phyloP scores from a whole-genome alignment of 1,140 invertebrate genomes.

The Halictus rubicundus region DNA sequence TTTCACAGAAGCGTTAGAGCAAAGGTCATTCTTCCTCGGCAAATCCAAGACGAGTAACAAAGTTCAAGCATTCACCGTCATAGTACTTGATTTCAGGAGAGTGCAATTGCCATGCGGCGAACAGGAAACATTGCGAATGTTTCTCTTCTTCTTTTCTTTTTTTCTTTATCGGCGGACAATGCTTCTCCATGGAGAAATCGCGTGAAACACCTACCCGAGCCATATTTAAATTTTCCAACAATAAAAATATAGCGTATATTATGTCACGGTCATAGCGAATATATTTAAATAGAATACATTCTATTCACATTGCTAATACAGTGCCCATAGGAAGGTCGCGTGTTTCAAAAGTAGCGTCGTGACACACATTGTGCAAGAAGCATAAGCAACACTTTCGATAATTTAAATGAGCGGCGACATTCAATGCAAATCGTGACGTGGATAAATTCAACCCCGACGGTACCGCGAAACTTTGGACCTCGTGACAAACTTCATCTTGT shows the following conservation, averaged over 20 bases:
- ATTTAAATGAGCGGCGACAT: constrained; percentile 46
- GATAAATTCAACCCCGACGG: background rate
- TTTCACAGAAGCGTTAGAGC: constrained; percentile 64
- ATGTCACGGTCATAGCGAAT: background rate
- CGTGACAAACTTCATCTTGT: too few relatives aligned
- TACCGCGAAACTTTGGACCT: too few relatives aligned
- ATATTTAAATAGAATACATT: background rate
- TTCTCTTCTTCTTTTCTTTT: too few relatives aligned
- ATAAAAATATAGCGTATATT: background rate
- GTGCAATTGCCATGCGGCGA: constrained; percentile 14
- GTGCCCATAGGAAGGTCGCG: background rate
- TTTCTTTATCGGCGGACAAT: background rate
- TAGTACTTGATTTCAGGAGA: constrained; percentile 44
- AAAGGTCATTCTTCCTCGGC: constrained; percentile 65
- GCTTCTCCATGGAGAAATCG: background rate
- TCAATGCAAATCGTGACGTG: constrained; percentile 44
- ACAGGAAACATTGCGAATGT: constrained; percentile 1
- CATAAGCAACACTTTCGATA: constrained; percentile 39
- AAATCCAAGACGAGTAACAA: constrained; percentile 65
- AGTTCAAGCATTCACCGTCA: constrained; percentile 72
- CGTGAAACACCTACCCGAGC: too few relatives aligned
- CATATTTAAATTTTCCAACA: background rate
- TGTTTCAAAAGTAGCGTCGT: background rate
- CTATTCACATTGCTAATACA: constrained; percentile 26
- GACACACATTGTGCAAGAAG: constrained; percentile 35